These are phyloP conservation scores for Mugil cephalus DNA, from an alignment of 2,113 vertebrate genomes.

Conservation along the genomic window DNA sequence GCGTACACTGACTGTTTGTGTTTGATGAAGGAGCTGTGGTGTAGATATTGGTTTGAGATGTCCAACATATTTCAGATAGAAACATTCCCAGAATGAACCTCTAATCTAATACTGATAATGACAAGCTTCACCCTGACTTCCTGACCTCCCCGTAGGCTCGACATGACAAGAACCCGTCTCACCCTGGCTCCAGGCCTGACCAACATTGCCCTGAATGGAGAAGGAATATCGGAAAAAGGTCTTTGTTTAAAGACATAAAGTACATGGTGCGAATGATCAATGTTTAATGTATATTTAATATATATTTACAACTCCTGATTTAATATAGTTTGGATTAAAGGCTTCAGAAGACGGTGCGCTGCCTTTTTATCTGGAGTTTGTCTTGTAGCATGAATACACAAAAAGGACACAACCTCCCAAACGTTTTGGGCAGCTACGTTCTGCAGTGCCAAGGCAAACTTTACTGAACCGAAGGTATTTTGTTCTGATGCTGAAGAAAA, in stretches of 20 bases:
- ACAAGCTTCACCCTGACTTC: not conserved
- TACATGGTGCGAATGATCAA: too few species aligned
- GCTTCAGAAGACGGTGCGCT: too few species aligned
- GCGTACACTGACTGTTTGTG: not conserved
- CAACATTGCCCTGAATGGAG: not conserved
- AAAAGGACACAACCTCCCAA: not conserved
- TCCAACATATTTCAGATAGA: too few species aligned
- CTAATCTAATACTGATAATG: slow-evolving; percentile 1
- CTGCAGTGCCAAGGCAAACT: slow-evolving; percentile 26
- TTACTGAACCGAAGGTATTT: not conserved
- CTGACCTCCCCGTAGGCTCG: not conserved
- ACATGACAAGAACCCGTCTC: not conserved
- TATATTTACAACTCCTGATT: not conserved
- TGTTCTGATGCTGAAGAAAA: not conserved
- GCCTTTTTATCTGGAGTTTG: slow-evolving; percentile 14
- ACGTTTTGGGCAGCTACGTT: not conserved
- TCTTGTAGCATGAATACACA: slow-evolving; percentile 1
- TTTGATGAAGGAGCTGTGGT: not conserved
- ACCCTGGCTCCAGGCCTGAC: not conserved
- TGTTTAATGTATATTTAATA: too few species aligned
- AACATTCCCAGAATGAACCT: not conserved
- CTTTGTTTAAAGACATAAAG: too few species aligned
- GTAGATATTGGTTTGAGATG: not conserved
- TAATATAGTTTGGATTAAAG: not conserved
- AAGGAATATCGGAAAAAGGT: not conserved